Evolutionary conservation across 2,888 invertebrate species (phyloP).

Genomic region (Oligia latruncula): DNA sequence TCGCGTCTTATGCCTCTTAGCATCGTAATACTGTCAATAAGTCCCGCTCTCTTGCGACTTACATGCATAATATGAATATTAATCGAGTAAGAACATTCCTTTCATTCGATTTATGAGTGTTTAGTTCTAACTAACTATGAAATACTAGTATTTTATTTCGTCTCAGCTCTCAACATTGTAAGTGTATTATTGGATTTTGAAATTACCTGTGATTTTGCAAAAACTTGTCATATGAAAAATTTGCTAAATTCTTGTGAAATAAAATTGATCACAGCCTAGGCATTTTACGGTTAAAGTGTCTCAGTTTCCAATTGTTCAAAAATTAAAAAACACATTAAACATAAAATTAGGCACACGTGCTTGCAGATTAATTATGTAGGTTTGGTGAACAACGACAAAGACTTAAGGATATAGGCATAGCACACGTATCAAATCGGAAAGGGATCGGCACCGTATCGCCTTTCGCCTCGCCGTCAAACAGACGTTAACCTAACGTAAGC

Average conservation of each 20-base stretch:
- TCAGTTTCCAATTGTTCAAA: background rate
- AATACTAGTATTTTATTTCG: background rate
- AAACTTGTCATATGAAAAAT: background rate
- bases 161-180: background rate
- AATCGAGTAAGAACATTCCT: conserved; percentile 43
- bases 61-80: conserved; percentile 64
- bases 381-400: background rate
- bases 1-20: conserved; percentile 56
- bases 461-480: no score
- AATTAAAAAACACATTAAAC: background rate
- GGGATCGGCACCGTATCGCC: no score
- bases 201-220: background rate
- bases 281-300: no score
- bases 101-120: conserved; percentile 26
- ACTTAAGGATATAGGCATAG: no score
- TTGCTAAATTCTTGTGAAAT: no score
- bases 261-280: background rate
- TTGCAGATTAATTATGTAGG: background rate
- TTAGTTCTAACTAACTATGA: conserved; percentile 1
- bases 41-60: conserved; percentile 54
- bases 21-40: conserved; percentile 63
- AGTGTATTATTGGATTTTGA: background rate
- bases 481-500: no score
- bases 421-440: no score
- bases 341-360: no score